phyloP scores from a whole-genome alignment of 2,888 invertebrate species.

The Leucophenga montana region DNA sequence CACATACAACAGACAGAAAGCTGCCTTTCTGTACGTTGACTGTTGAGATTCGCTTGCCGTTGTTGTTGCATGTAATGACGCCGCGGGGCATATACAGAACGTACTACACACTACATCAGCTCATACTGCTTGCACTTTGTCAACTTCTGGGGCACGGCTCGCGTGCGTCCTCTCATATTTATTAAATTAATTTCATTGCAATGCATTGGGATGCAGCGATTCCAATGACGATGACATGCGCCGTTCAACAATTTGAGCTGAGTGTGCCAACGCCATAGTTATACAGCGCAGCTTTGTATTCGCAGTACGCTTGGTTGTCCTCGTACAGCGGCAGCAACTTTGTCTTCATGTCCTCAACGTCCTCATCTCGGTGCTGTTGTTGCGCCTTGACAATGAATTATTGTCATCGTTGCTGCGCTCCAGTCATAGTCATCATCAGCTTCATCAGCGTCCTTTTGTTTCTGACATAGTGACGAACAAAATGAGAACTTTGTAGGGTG shows the following conservation, averaged over 20 bases:
- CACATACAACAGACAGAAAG: background rate
- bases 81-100: no score
- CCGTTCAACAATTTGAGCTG: constrained; percentile 11
- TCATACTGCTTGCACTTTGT: constrained; percentile 49
- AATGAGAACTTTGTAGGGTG: no score
- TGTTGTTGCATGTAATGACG: constrained; percentile 13
- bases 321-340: background rate
- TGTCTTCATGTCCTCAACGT: constrained; percentile 40
- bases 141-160: background rate
- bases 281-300: constrained; percentile 20
- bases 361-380: constrained; percentile 31
- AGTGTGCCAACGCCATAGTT: constrained; percentile 12
- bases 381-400: constrained; percentile 64
- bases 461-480: background rate
- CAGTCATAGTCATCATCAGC: constrained; percentile 26
- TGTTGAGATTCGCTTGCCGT: constrained; percentile 1
- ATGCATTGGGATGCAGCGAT: constrained; percentile 33
- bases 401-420: constrained; percentile 43
- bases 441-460: constrained; percentile 26
- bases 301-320: background rate
- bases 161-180: constrained; percentile 39
- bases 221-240: constrained; percentile 22
- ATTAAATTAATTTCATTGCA: constrained; percentile 64
- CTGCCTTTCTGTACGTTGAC: background rate
- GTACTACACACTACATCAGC: background rate